Evolutionary conservation across 2,113 vertebrate species (phyloP).

Genomic region (Perca flavescens): DNA sequence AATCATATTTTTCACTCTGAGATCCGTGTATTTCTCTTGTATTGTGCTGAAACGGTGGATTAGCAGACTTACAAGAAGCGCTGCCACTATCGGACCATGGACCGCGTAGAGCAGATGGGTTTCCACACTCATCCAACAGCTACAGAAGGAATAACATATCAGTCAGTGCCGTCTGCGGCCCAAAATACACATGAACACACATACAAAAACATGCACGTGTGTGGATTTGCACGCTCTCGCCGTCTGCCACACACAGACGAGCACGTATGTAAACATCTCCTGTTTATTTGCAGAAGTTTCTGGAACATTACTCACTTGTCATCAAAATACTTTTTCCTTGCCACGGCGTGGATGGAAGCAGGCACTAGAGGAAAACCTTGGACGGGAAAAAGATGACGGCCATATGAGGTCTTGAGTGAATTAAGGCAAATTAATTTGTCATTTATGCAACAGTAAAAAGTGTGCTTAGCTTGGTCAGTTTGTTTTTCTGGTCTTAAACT

Average conservation of each 20-base stretch:
- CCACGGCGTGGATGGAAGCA: constrained; percentile 93
- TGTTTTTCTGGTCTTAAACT: constrained; percentile 7
- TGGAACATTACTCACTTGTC: constrained; percentile 92
- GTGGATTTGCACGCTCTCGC: constrained; percentile 27
- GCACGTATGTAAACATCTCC: constrained; percentile 60
- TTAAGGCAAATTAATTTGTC: constrained; percentile 33
- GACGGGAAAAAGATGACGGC: constrained; percentile 43
- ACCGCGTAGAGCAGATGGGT: constrained; percentile 96
- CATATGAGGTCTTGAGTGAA: constrained; percentile 59
- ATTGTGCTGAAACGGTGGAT: neutral
- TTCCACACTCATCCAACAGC: constrained; percentile 98
- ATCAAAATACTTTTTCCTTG: constrained; percentile 93
- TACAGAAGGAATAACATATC: constrained; percentile 77
- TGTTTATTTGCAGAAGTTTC: constrained; percentile 67
- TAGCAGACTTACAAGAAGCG: constrained; percentile 90
- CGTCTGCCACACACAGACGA: constrained; percentile 31
- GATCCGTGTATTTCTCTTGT: neutral
- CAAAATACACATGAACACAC: constrained; percentile 60
- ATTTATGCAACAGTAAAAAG: constrained; percentile 27
- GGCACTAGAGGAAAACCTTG: constrained; percentile 95
- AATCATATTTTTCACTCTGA: neutral
- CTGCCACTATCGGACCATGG: constrained; percentile 95
- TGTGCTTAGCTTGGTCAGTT: constrained; percentile 12
- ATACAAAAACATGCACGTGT: constrained; percentile 27
- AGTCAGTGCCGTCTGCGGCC: constrained; percentile 46